These are phyloP conservation scores for Clamator glandarius DNA, from an alignment of 2,797 vertebrate species.

Conservation along the genomic window DNA sequence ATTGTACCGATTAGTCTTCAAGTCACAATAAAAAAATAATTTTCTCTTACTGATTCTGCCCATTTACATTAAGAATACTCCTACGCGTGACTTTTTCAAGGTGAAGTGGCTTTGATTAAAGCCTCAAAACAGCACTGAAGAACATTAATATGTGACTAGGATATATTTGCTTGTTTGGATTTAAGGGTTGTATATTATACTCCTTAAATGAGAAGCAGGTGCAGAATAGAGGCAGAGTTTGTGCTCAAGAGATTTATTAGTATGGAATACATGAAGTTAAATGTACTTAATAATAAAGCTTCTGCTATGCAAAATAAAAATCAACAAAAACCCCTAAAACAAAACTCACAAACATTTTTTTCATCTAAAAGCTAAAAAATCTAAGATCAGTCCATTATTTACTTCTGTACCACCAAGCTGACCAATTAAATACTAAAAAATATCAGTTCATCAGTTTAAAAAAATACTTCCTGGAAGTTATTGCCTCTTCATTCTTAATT, in stretches of 20 bases:
- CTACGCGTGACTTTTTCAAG: background rate
- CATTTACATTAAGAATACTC: background rate
- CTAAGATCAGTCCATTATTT: background rate
- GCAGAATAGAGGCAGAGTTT: background rate
- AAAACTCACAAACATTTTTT: background rate
- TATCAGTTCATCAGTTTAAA: background rate
- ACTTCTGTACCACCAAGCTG: background rate
- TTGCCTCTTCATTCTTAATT: background rate
- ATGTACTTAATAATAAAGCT: background rate
- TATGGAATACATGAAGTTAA: background rate
- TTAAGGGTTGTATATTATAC: background rate
- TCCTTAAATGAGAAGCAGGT: background rate
- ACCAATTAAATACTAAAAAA: background rate
- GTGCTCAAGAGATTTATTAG: background rate
- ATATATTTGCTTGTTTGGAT: background rate
- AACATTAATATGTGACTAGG: background rate
- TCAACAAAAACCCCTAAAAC: background rate
- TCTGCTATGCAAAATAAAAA: background rate
- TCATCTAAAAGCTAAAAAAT: background rate
- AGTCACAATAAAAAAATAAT: constrained; percentile 47
- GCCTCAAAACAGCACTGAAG: background rate
- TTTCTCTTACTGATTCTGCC: constrained; percentile 12
- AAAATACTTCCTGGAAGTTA: background rate
- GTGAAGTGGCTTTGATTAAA: background rate
- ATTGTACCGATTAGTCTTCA: constrained; percentile 56